Evolutionary conservation across 2,797 vertebrate species (phyloP), one percentile per base, ranked within the genome.

Genomic region (Pseudotriccus pelzelni): DNA sequence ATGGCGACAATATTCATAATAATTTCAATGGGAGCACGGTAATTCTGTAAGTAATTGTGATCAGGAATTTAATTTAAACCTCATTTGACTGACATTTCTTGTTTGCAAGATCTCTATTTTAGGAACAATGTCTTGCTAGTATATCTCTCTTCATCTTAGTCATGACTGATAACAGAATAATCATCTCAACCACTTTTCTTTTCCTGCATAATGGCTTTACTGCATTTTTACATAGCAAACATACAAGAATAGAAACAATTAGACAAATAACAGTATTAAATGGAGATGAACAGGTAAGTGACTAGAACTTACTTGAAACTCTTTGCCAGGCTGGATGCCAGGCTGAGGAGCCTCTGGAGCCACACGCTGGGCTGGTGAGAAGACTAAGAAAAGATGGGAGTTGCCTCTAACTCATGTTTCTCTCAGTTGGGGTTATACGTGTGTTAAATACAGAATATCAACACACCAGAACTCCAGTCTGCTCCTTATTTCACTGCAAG

Each of bases 131-230:
- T 92, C 95, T 92, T 96, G 91, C 94, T 97, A 96, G 95, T 96
- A 13, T 96, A 74, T 95, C 75, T 97, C 58, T 94, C 89, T 89
- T 84, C 94, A 86, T 97, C 95, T 97, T 97, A 97, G 96, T 97
- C 97, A 97, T 97, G 94, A 95, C 93, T 95, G 96, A 95, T 96
- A 96, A 96, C 87, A 93, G 90, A 95, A 95, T 96, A 96, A 96
- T 96, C 85, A 95, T 94, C 93, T 94, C 91, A 90, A 72, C 89
- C 87, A 56, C 93, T 95, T 97, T 89, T 92, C 88, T 94, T 94
- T 92, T 88, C 90, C 68, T 93, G 66, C 91, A 91, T 92, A 94
- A 94, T 94, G 74, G 83, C 89, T 94, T 93, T 72, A 14, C 90
- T 92, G 95, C 91, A 88, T 96, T 93, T 93, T 96, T 85, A 83